Conservation (phyloP, 2,888 invertebrate genomes). For the Parnassius smintheus region DNA sequence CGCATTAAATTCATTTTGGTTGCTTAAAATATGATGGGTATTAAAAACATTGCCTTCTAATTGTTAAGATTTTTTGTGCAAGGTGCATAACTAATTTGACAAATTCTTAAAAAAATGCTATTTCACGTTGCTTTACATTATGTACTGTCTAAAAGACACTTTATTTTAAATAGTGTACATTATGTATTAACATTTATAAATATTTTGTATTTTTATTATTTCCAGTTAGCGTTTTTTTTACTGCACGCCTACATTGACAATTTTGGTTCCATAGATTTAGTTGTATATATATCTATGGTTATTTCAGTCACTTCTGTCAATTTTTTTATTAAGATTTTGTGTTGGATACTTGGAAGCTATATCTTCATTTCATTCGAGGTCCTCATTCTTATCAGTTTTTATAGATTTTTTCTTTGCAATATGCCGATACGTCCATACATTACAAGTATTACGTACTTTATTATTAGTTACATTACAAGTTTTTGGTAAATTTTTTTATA, state of each 20-base stretch:
- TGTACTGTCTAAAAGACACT: neutral
- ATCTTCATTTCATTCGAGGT: no score
- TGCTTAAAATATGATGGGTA: constrained; percentile 20
- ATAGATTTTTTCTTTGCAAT: no score
- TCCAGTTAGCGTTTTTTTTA: constrained; percentile 13
- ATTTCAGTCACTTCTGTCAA: no score
- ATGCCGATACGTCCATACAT: no score
- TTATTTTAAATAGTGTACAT: constrained; percentile 3
- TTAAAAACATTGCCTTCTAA: constrained; percentile 19
- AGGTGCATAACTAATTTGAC: constrained; percentile 16
- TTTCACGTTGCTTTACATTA: constrained; percentile 14
- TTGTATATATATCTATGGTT: no score
- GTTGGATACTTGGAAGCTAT: no score
- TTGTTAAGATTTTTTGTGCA: constrained; percentile 18
- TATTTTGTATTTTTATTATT: constrained; percentile 24
- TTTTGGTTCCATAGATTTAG: constrained; percentile 22
- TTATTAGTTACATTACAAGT: no score
- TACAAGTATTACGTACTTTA: no score
- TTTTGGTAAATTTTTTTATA: no score
- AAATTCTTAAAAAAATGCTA: constrained; percentile 4
- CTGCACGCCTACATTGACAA: constrained; percentile 30
- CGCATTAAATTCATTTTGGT: constrained; percentile 93
- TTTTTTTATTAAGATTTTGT: no score
- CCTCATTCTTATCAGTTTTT: no score
- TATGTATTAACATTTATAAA: neutral